These are phyloP conservation scores for Caenorhabditis angaria DNA, from an alignment of 2,888 invertebrate species.

Conservation along the genomic window DNA sequence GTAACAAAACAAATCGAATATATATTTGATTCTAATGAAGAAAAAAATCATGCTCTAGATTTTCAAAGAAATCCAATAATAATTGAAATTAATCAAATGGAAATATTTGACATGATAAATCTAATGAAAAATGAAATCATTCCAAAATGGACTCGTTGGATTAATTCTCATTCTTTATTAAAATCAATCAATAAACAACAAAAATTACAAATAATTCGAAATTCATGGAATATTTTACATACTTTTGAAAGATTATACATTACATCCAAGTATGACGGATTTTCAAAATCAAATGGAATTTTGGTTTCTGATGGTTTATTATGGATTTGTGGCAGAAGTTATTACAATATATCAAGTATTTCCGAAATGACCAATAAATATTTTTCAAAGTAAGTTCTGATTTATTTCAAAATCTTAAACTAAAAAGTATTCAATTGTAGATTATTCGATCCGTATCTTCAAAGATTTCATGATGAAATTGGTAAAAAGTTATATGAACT, in stretches of 20 bases:
- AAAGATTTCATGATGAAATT: conserved; percentile 25
- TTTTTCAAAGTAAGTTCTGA: conserved; percentile 21
- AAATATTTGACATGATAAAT: too few relatives aligned
- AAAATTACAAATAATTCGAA: too few relatives aligned
- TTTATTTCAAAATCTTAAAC: neutral
- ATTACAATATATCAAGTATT: too few relatives aligned
- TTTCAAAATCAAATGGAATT: too few relatives aligned
- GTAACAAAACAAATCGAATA: conserved; percentile 19
- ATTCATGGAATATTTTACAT: too few relatives aligned
- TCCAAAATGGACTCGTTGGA: too few relatives aligned
- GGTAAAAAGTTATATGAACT: conserved; percentile 20
- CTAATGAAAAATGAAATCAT: too few relatives aligned
- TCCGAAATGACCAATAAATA: conserved; percentile 26
- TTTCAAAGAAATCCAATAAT: conserved; percentile 18
- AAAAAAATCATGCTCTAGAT: neutral
- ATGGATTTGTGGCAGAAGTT: too few relatives aligned
- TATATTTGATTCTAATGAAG: conserved; percentile 12
- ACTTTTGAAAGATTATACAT: neutral
- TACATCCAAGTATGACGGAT: too few relatives aligned
- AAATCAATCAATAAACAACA: too few relatives aligned
- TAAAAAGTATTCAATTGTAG: conserved; percentile 9
- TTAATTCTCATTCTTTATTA: too few relatives aligned
- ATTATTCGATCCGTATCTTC: conserved; percentile 27
- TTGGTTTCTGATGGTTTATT: too few relatives aligned
- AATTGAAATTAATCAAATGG: neutral